phyloP scores from a whole-genome alignment of 64 coral and sea anemone genomes.

The Pocillopora verrucosa region DNA sequence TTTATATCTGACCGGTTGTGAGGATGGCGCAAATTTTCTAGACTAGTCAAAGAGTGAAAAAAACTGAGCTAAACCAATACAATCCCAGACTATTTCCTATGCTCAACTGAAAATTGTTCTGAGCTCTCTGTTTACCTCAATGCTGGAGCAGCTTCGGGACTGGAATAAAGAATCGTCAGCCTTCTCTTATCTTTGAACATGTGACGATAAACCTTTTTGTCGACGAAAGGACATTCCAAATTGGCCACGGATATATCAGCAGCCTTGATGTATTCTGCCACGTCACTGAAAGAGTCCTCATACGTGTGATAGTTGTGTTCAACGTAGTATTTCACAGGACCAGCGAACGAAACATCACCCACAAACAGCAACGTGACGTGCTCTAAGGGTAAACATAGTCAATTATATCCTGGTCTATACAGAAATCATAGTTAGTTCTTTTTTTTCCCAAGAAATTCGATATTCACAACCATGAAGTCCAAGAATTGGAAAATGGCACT shows the following conservation, averaged over 20 bases:
- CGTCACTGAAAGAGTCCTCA: constrained; percentile 59
- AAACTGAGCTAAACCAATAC: not conserved
- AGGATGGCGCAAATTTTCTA: too few relatives aligned
- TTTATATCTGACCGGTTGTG: too few relatives aligned
- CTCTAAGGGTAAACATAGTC: not conserved
- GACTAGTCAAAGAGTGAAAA: too few relatives aligned
- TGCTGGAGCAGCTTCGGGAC: not conserved
- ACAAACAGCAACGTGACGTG: constrained; percentile 5
- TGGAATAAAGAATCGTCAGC: not conserved
- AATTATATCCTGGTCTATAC: not conserved
- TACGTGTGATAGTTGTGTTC: constrained; percentile 15
- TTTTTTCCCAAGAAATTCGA: too few relatives aligned
- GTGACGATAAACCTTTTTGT: constrained; percentile 14
- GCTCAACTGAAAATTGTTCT: not conserved
- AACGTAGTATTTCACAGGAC: constrained; percentile 7
- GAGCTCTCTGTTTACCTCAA: constrained; percentile 6
- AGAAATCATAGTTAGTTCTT: too few relatives aligned
- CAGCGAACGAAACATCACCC: constrained; percentile 14
- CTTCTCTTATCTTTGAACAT: not conserved
- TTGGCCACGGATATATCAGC: constrained; percentile 78
- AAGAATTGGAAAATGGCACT: too few relatives aligned
- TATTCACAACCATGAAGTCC: too few relatives aligned
- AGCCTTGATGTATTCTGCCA: constrained; percentile 48
- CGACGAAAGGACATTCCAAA: constrained; percentile 70
- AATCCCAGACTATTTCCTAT: not conserved